Evolutionary conservation across 1,140 invertebrate species (phyloP).

Genomic region (Cydia strobilella): DNA sequence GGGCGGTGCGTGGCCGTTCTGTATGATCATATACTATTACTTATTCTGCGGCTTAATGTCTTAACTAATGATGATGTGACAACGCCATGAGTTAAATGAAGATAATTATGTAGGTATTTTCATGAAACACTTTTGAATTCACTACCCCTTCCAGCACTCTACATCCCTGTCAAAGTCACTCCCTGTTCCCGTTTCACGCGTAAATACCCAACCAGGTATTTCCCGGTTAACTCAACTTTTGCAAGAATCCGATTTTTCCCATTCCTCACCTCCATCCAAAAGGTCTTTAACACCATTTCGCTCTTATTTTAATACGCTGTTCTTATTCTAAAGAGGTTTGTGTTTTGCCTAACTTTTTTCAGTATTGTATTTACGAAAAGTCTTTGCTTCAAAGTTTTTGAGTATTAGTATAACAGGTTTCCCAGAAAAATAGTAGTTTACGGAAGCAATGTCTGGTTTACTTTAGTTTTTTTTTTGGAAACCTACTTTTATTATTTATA

Average conservation of each 20-base stretch:
- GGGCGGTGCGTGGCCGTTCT: too few relatives aligned
- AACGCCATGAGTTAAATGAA: too few relatives aligned
- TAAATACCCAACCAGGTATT: slow-evolving; percentile 23
- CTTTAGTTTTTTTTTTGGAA: too few relatives aligned
- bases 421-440: too few relatives aligned
- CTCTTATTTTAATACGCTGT: not conserved
- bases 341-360: not conserved
- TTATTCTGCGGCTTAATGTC: too few relatives aligned
- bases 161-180: not conserved
- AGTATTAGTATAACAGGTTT: not conserved
- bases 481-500: too few relatives aligned
- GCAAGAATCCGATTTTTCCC: slow-evolving; percentile 20
- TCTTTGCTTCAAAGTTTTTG: not conserved
- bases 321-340: too few relatives aligned
- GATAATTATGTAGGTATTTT: too few relatives aligned
- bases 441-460: too few relatives aligned
- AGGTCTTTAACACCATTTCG: not conserved
- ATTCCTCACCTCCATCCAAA: not conserved
- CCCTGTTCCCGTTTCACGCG: slow-evolving; percentile 12
- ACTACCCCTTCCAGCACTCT: not conserved
- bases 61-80: too few relatives aligned
- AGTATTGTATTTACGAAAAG: not conserved
- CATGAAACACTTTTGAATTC: too few relatives aligned
- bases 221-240: slow-evolving; percentile 13
- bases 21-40: too few relatives aligned